Base-by-base conservation (phyloP, 1,140 invertebrate species). In the Drosophila parabipectinata region DNA sequence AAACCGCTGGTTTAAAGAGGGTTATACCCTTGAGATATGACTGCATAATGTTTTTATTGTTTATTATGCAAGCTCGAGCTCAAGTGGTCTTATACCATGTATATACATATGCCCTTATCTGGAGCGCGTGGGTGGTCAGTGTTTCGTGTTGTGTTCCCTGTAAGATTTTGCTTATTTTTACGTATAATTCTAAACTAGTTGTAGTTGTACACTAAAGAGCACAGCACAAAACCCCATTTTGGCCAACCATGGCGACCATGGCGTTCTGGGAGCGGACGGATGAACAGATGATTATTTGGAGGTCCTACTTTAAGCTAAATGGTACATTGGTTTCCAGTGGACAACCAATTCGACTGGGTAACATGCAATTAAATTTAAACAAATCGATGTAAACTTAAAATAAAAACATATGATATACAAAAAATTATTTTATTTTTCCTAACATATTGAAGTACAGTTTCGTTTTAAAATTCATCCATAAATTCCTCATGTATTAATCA, bases 31-130 rank as follows among this genome's bases (percentile, higher is more conserved):
- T 41, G 39, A 12, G 24, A 15, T 14, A 47, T 14, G 45, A 71
- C 41, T 77, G 81, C 72, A 90, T 90, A 90, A 82, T 61, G 81
- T 90, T 90, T 90, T 90, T 68, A 82, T 90, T 90, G 85, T 90
- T 90, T 90, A 75, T 90, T 85, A 87, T 90, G 81, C 68, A 14
- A 18, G 15, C 41, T 44, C 4, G 14, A 37, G 59, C 54, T 41
- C 48, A 34, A 48, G 18, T 47, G 50, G 47, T 26, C 28, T 54
- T 39, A 24, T 45, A 26, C 34, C 21, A 45, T 44, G 41, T 28
- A 15, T 12, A n/a, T 44, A 14, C n/a, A n/a, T 30, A 26, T 34
- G 71, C 39, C 47, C 61, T 7, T 14, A 32, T 30, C 41, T 67
- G 12, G 63, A 56, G 39, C 48, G 55, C 48, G 48, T 77, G 47